Conservation (phyloP, 2,888 invertebrate species). For the Phengaris arion region DNA sequence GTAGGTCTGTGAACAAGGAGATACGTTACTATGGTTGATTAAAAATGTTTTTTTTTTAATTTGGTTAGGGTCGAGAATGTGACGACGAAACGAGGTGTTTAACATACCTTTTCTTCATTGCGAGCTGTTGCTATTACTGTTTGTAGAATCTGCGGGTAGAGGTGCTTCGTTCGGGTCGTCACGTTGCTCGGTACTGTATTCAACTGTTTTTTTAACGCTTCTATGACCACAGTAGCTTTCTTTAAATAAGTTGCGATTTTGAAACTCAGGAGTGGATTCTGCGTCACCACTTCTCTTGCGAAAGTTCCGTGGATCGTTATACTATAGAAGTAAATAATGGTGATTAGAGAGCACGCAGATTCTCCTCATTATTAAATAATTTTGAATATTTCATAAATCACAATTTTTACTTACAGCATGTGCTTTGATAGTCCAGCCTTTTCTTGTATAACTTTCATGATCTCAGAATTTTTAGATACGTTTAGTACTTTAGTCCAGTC, state of each 20-base stretch:
- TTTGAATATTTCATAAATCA: not conserved
- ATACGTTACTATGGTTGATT: not conserved
- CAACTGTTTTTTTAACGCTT: constrained; percentile 59
- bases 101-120: constrained; percentile 62
- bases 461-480: constrained; percentile 49
- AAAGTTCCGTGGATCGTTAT: constrained; percentile 69
- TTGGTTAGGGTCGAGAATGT: too few relatives aligned
- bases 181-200: constrained; percentile 46
- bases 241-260: constrained; percentile 63
- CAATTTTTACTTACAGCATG: constrained; percentile 57
- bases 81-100: not conserved
- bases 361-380: constrained; percentile 47
- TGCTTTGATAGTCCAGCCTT: constrained; percentile 58
- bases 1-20: constrained; percentile 54
- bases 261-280: constrained; percentile 63
- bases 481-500: constrained; percentile 57
- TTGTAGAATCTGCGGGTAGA: constrained; percentile 54
- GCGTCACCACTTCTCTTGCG: constrained; percentile 69
- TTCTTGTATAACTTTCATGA: constrained; percentile 51
- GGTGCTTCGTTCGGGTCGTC: constrained; percentile 46
- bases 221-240: constrained; percentile 53
- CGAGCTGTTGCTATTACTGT: constrained; percentile 58
- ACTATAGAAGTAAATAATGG: constrained; percentile 46
- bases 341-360: not conserved
- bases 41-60: too few relatives aligned